These are phyloP conservation scores for Bungarus multicinctus DNA, from an alignment of 2,113 vertebrate species.

Conservation along the genomic window DNA sequence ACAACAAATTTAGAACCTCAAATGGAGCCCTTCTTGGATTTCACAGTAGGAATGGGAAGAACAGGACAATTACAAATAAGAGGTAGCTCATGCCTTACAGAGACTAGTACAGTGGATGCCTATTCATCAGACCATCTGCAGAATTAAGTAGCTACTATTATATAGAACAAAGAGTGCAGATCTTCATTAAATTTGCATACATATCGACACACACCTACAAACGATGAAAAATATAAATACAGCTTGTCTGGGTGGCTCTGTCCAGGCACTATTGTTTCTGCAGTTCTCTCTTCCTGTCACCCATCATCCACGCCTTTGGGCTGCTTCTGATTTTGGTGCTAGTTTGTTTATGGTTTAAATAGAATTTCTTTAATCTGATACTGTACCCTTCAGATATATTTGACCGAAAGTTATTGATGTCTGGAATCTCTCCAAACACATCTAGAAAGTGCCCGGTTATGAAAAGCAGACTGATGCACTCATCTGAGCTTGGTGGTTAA, in stretches of 20 bases:
- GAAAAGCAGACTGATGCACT: background rate
- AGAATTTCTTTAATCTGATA: background rate
- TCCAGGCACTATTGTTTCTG: background rate
- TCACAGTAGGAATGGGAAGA: background rate
- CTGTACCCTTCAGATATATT: background rate
- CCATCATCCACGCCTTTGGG: background rate
- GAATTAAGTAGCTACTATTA: background rate
- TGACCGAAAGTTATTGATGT: background rate
- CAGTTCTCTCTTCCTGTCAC: background rate
- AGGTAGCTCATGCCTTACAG: background rate
- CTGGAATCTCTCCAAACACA: background rate
- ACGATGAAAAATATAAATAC: background rate
- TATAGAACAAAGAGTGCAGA: background rate
- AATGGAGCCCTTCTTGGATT: background rate
- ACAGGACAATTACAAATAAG: background rate
- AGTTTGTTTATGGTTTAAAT: background rate
- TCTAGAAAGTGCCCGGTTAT: background rate
- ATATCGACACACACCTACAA: background rate
- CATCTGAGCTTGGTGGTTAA: too few relatives aligned
- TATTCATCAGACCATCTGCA: background rate
- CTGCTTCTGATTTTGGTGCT: background rate
- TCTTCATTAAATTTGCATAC: background rate
- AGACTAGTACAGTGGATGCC: background rate
- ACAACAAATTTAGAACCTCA: background rate
- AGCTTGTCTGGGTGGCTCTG: background rate